Evolutionary conservation across 1,140 invertebrate genomes (phyloP).

Genomic region (Drosophila ogumai): DNA sequence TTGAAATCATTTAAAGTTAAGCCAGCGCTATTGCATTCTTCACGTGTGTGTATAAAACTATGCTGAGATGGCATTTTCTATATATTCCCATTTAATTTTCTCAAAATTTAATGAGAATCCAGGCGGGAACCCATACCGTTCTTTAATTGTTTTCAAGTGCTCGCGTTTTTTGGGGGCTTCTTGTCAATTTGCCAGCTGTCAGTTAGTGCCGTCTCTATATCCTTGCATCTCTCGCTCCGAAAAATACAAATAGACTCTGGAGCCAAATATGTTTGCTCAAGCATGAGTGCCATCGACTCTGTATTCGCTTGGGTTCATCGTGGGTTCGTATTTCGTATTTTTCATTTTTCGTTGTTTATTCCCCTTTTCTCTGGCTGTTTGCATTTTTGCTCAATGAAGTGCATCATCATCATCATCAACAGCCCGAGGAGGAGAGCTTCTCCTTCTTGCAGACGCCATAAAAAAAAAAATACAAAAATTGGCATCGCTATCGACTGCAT

Average conservation of each 20-base stretch:
- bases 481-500: conserved; percentile 47
- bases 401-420: conserved; percentile 45
- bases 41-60: conserved; percentile 1
- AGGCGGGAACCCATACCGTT: neutral
- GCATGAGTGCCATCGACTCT: conserved; percentile 33
- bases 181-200: conserved; percentile 7
- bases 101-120: conserved; percentile 9
- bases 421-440: neutral
- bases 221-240: conserved; percentile 13
- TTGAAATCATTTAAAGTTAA: neutral
- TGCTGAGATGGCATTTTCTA: conserved; percentile 6
- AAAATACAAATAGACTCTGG: conserved; percentile 38
- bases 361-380: conserved; percentile 31
- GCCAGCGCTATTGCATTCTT: conserved; percentile 6
- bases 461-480: conserved; percentile 31
- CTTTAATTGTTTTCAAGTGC: conserved; percentile 42
- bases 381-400: conserved; percentile 73
- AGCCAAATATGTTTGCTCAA: conserved; percentile 40
- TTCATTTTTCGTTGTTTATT: conserved; percentile 39
- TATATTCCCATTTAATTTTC: neutral
- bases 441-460: conserved; percentile 28
- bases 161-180: conserved; percentile 1
- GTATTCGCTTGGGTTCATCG: conserved; percentile 6
- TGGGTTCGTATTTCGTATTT: conserved; percentile 15
- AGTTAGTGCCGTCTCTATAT: conserved; percentile 20